A percentile compares a stretch with the other conserved stretches of the same genome.
Conservation (phyloP, 2,113 vertebrate genomes). For the Scomber scombrus region DNA sequence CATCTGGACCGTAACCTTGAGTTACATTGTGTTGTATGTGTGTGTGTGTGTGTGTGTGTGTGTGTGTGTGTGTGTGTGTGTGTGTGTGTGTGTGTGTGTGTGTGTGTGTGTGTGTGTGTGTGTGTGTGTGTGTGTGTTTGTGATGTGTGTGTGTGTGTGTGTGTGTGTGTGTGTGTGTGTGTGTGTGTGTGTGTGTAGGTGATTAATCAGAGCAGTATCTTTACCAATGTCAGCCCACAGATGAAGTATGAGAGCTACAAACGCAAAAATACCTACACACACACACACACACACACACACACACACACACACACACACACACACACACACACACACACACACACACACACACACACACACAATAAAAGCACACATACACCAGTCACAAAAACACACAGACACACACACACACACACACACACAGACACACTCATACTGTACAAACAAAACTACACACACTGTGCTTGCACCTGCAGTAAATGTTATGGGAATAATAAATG, state of each 20-base stretch:
- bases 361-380: neutral
- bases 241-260: slow-evolving; percentile 49
- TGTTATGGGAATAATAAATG: slow-evolving; percentile 34
- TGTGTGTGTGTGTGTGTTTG: slow-evolving; percentile 2
- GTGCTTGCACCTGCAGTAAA: slow-evolving; percentile 23
- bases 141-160: slow-evolving; percentile 1
- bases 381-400: slow-evolving; percentile 1
- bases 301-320: neutral
- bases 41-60: slow-evolving; percentile 15
- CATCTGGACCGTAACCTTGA: slow-evolving; percentile 47
- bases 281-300: slow-evolving; percentile 2
- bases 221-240: slow-evolving; percentile 34
- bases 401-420: slow-evolving; percentile 7
- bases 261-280: neutral
- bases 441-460: neutral
- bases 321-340: slow-evolving; percentile 9
- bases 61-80: neutral
- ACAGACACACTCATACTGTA: slow-evolving; percentile 5
- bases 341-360: neutral
- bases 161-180: slow-evolving; percentile 12
- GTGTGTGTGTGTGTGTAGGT: neutral
- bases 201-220: slow-evolving; percentile 59
- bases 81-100: too few species aligned
- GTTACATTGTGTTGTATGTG: neutral
- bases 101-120: slow-evolving; percentile 4